Conservation (phyloP, 2,113 vertebrate genomes). For the Sebastes schlegelii region DNA sequence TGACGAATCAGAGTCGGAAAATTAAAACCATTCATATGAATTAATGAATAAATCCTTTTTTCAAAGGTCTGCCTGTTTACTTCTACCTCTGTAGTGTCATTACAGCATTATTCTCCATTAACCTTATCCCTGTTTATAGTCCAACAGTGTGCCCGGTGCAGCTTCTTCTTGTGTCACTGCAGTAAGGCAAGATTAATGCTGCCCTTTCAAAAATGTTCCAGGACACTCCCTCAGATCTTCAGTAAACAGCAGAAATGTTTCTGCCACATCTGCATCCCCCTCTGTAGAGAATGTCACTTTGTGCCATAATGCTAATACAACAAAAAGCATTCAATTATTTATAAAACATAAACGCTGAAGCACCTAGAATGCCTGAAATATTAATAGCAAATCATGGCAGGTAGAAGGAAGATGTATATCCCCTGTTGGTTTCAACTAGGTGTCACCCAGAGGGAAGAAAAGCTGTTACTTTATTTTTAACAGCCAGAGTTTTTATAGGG, state of each 20-base stretch:
- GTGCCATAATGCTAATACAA: slow-evolving; percentile 21
- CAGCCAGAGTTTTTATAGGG: slow-evolving; percentile 10
- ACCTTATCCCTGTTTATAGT: slow-evolving; percentile 54
- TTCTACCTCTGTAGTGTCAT: slow-evolving; percentile 30
- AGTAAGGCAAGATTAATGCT: slow-evolving; percentile 66
- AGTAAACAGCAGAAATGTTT: slow-evolving; percentile 51
- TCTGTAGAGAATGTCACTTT: slow-evolving; percentile 12
- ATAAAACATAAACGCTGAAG: slow-evolving; percentile 34
- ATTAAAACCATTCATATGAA: slow-evolving; percentile 35
- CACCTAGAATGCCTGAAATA: slow-evolving; percentile 48
- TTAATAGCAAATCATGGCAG: slow-evolving; percentile 39
- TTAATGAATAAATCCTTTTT: slow-evolving; percentile 31
- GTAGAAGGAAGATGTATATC: slow-evolving; percentile 23
- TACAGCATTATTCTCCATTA: slow-evolving; percentile 56
- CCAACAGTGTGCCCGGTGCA: slow-evolving; percentile 3
- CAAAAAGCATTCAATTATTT: slow-evolving; percentile 52
- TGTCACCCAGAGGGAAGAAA: slow-evolving; percentile 33
- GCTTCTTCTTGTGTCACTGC: slow-evolving; percentile 41
- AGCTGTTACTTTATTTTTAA: slow-evolving; percentile 30
- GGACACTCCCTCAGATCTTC: slow-evolving; percentile 63
- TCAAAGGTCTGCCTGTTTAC: slow-evolving; percentile 32
- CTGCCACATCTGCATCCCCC: slow-evolving; percentile 37
- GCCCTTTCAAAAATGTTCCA: slow-evolving; percentile 71
- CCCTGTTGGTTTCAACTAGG: slow-evolving; percentile 23
- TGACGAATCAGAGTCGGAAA: slow-evolving; percentile 9